Evolutionary conservation across 2,113 vertebrate species (phyloP), one percentile per base, ranked within the genome.

Genomic region (Eonycteris spelaea): DNA sequence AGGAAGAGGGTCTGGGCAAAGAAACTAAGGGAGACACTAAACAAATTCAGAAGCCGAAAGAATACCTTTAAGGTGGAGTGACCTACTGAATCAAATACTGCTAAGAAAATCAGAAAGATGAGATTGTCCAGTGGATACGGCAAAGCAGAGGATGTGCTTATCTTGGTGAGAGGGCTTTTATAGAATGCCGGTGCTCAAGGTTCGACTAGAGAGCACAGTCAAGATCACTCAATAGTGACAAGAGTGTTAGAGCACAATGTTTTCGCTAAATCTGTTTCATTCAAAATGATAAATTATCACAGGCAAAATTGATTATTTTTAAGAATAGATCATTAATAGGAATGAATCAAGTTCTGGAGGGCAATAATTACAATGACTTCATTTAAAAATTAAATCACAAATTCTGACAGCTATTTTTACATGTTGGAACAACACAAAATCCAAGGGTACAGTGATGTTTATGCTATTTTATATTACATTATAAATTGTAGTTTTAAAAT

Each of bases 331-430:
- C 21, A 2, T 21, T 70, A 40, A 80, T 12, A 48, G 19, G 38
- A 68, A 78, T 26, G 5, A 78, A 40, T 88, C 59, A 75, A 82
- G 86, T 70, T 94, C 70, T 80, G 22, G 10, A 73, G n/a, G n/a
- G 61, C 4, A 84, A 48, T 79, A 48, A 67, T 71, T 53, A 67
- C 8, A 43, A 59, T 24, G 19, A 78, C 11, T 33, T 51, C 63
- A 45, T 57, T 80, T 95, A 87, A 35, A 65, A 92, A 65, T 55
- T 55, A 71, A 92, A 83, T 71, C n/a, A 53, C 8, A 93, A 85
- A 75, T 79, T 84, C 33, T 80, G 35, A 71, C n/a, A 65, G 57
- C 26, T 57, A 53, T 57, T 79, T 79, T 88, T 88, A 78, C 5
- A 28, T 30, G 30, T 15, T 53, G 13, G 68, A 84, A 59, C 28